phyloP scores from a whole-genome alignment of 2,888 invertebrate genomes.

The Conistra vaccinii region DNA sequence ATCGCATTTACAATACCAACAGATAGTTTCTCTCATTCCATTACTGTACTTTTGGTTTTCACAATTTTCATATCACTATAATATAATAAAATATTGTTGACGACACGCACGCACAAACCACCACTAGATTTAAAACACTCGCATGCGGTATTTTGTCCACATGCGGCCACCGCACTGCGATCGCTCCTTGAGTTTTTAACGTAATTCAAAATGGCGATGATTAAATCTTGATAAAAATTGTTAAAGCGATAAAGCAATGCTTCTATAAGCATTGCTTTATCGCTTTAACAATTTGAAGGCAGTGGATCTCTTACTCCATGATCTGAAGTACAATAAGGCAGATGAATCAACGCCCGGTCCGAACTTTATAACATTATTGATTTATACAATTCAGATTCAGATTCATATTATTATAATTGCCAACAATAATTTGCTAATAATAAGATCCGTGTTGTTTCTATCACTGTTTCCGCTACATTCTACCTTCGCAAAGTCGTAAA shows the following conservation, averaged over 20 bases:
- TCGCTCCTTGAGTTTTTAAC: constrained; percentile 8
- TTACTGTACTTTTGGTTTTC: neutral
- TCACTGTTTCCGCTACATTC: no score
- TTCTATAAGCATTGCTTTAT: neutral
- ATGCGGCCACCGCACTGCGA: neutral
- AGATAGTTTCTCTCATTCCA: neutral
- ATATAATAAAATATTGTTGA: neutral
- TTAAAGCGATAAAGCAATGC: no score
- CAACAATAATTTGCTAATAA: no score
- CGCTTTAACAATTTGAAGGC: neutral
- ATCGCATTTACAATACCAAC: neutral
- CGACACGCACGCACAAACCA: neutral
- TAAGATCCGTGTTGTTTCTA: no score
- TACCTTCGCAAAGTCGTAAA: no score
- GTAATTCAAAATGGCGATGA: neutral
- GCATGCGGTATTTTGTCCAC: neutral
- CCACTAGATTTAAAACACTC: neutral
- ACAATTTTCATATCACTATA: neutral
- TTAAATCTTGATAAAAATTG: neutral
- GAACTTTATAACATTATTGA: neutral
- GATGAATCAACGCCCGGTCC: neutral
- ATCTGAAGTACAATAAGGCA: neutral
- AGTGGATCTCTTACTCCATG: neutral
- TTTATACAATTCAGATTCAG: no score
- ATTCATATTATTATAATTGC: no score